Percentiles rank a stretch among this genome's conserved stretches.
phyloP scores from a whole-genome alignment of 2,888 invertebrate species.

The Merodon equestris region DNA sequence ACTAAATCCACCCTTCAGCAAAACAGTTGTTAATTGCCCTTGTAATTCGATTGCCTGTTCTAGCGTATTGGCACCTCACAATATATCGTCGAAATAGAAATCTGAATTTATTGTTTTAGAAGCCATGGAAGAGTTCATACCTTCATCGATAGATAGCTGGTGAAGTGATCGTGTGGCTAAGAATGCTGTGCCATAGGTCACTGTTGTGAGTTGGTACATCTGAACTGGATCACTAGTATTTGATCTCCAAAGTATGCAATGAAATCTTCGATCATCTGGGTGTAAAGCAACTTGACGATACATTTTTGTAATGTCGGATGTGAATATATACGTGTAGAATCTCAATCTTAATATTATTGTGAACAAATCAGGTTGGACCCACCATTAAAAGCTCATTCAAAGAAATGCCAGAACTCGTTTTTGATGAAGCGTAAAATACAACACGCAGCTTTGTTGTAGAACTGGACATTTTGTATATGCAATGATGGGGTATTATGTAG shows the following conservation, averaged over 20 bases:
- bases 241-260: conserved; percentile 54
- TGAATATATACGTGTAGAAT: too few relatives aligned
- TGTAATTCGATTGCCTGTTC: conserved; percentile 11
- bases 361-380: too few relatives aligned
- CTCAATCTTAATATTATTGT: too few relatives aligned
- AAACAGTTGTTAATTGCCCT: conserved; percentile 1
- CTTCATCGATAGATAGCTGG: conserved; percentile 32
- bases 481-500: conserved; percentile 43
- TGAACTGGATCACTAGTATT: conserved; percentile 27
- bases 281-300: conserved; percentile 37
- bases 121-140: conserved; percentile 9
- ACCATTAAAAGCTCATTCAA: too few relatives aligned
- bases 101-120: conserved; percentile 9
- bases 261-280: conserved; percentile 29
- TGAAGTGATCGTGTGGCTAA: conserved; percentile 26
- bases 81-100: conserved; percentile 23
- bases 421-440: too few relatives aligned
- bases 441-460: conserved; percentile 48
- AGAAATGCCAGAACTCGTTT: too few relatives aligned
- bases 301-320: too few relatives aligned
- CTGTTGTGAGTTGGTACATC: too few relatives aligned
- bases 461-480: conserved; percentile 31
- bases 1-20: conserved; percentile 17
- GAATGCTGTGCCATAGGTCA: conserved; percentile 53
- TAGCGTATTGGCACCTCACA: conserved; percentile 9